Evolutionary conservation across 2,888 invertebrate genomes (phyloP), one percentile per base, ranked within the genome.

Genomic region (Aporophyla lueneburgensis): DNA sequence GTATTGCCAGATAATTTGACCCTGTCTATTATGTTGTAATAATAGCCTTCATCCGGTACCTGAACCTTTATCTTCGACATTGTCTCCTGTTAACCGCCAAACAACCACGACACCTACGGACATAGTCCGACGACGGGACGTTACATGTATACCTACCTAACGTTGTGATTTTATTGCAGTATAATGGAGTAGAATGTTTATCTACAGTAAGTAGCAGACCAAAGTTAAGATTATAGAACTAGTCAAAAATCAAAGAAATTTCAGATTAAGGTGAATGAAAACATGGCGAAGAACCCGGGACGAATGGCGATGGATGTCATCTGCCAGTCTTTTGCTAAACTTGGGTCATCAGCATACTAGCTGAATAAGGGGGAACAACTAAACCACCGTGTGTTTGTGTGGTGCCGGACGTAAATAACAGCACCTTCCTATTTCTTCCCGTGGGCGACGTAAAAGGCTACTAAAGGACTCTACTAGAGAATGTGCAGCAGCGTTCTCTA

Each of bases 181-280:
- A 24, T 49, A 21, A 24, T 54, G 77, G 77, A 51, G 14, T 5
- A n/a, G 9, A 10, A 7, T 80, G 79, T 62, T 0, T n/a, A 27
- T 14, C 79, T n/a, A 14, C 71, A 53, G 77, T 77, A 63, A 77
- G 77, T 77, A 56, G 9, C 53, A 54, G 24, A 54, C 5, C 40
- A 51, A 24, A 40, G 2, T 24, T 21, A 21, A 1, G 16, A 21
- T 33, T 24, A 40, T 43, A 5, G n/a, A n/a, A n/a, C 54, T 19
- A 19, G 40, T n/a, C 19, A 10, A 65, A 24, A n/a, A n/a, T 16
- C 0, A 5, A 16, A 2, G 1, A 46, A 0, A 33, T 10, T 16
- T 46, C 46, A 24, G 19, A 19, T 2, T 14, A 14, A 9, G 12
- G 21, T 62, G 9, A 7, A 3, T 61, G 1, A 33, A 19, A n/a